Evolutionary conservation across 1,140 invertebrate genomes (phyloP).

Genomic region (Cephus cinctus): DNA sequence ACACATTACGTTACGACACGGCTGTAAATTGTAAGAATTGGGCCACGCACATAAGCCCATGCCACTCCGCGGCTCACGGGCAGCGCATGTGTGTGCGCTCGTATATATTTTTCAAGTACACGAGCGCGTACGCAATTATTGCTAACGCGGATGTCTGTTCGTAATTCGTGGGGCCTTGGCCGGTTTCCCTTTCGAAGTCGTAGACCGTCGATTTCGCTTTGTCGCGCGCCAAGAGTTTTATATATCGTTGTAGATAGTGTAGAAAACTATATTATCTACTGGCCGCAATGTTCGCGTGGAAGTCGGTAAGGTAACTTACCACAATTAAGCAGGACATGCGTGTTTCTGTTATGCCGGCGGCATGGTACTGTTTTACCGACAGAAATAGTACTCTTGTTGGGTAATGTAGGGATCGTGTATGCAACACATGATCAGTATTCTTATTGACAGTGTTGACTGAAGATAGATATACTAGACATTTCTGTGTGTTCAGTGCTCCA

Average conservation of each 20-base stretch:
- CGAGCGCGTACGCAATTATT: constrained; percentile 48
- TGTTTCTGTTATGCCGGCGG: background rate
- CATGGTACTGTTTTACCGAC: background rate
- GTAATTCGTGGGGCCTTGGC: constrained; percentile 51
- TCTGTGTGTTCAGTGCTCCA: too few species aligned
- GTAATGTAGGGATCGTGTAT: too few species aligned
- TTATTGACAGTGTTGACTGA: too few species aligned
- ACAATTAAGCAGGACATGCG: too few species aligned
- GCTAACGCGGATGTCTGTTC: constrained; percentile 53
- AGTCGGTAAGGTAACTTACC: background rate
- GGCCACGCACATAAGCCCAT: constrained; percentile 33
- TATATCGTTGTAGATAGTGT: too few species aligned
- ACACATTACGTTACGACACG: constrained; percentile 36
- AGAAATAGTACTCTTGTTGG: too few species aligned
- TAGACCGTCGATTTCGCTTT: constrained; percentile 12
- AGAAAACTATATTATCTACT: background rate
- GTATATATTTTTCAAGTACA: constrained; percentile 40
- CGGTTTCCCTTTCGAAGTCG: constrained; percentile 47
- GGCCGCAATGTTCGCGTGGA: background rate
- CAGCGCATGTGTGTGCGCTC: constrained; percentile 14
- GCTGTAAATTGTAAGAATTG: constrained; percentile 51
- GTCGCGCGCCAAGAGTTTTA: constrained; percentile 10
- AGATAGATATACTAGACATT: too few species aligned
- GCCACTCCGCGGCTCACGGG: background rate
- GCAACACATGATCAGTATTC: too few species aligned